Evolutionary conservation across 1,140 invertebrate genomes (phyloP).

Genomic region (Drosophila kohkoa): DNA sequence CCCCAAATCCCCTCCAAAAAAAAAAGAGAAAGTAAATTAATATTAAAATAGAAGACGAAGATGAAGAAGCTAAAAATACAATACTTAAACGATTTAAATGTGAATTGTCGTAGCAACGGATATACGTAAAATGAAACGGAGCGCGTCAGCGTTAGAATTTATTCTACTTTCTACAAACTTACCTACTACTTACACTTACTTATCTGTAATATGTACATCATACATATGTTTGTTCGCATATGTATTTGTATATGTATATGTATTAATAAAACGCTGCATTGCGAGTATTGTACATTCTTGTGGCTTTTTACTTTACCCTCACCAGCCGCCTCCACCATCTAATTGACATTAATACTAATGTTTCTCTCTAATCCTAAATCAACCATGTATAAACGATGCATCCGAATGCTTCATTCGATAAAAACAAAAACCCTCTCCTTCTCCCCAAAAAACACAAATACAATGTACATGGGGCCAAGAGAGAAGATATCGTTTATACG

Average conservation of each 20-base stretch:
- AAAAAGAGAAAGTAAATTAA: conserved; percentile 47
- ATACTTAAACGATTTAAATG: conserved; percentile 71
- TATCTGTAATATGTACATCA: conserved; percentile 40
- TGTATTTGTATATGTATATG: conserved; percentile 33
- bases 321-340: conserved; percentile 15
- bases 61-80: conserved; percentile 69
- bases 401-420: neutral
- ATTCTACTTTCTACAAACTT: conserved; percentile 58
- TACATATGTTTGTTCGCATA: conserved; percentile 39
- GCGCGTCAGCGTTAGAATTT: conserved; percentile 48
- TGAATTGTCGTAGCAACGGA: conserved; percentile 80
- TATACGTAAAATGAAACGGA: conserved; percentile 71
- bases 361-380: conserved; percentile 22
- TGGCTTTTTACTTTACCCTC: conserved; percentile 65
- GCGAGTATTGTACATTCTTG: conserved; percentile 66
- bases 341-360: conserved; percentile 34
- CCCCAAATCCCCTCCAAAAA: conserved; percentile 38
- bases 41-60: neutral
- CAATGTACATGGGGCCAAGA: neutral
- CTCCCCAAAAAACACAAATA: conserved; percentile 13
- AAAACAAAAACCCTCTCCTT: neutral
- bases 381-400: conserved; percentile 36
- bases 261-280: conserved; percentile 54
- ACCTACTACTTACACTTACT: conserved; percentile 64
- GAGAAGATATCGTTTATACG: conserved; percentile 58